These are phyloP conservation scores for Zaprionus kolodkinae DNA, from an alignment of 1,140 invertebrate genomes.

Conservation along the genomic window DNA sequence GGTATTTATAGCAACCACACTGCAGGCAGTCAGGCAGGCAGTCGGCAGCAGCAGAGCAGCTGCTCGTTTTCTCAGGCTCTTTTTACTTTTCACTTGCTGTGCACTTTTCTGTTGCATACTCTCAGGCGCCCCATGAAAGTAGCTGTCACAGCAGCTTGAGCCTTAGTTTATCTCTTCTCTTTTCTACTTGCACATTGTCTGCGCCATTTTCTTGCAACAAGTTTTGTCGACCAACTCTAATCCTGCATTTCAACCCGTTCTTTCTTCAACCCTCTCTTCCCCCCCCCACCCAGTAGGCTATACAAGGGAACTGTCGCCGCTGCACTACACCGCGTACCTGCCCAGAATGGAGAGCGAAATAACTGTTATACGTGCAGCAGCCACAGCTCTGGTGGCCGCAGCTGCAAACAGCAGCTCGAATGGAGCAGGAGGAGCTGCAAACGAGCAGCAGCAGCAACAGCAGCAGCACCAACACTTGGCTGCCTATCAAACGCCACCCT, in stretches of 20 bases:
- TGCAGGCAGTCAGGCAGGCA: background rate
- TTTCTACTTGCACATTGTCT: background rate
- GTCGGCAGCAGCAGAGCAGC: too few species aligned
- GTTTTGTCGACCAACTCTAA: constrained; percentile 13
- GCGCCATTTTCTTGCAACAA: background rate
- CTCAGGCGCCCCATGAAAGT: constrained; percentile 1
- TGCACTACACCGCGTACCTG: constrained; percentile 87
- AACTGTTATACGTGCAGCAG: constrained; percentile 84
- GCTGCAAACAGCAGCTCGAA: constrained; percentile 48
- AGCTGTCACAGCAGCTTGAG: constrained; percentile 6
- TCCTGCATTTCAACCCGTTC: background rate
- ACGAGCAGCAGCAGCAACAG: constrained; percentile 8
- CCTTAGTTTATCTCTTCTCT: background rate
- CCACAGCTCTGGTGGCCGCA: constrained; percentile 77
- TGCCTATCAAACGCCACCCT: constrained; percentile 80
- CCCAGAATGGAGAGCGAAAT: constrained; percentile 85
- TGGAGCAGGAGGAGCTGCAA: constrained; percentile 7
- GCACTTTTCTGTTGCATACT: constrained; percentile 1
- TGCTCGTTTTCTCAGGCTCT: background rate
- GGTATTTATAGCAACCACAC: constrained; percentile 3
- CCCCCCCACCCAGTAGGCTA: constrained; percentile 84
- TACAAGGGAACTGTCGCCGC: constrained; percentile 87
- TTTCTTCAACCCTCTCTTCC: background rate
- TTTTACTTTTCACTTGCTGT: background rate
- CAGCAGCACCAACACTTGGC: constrained; percentile 64